phyloP scores from a whole-genome alignment of 2,797 vertebrate genomes.

The Orestias chungarensis region DNA sequence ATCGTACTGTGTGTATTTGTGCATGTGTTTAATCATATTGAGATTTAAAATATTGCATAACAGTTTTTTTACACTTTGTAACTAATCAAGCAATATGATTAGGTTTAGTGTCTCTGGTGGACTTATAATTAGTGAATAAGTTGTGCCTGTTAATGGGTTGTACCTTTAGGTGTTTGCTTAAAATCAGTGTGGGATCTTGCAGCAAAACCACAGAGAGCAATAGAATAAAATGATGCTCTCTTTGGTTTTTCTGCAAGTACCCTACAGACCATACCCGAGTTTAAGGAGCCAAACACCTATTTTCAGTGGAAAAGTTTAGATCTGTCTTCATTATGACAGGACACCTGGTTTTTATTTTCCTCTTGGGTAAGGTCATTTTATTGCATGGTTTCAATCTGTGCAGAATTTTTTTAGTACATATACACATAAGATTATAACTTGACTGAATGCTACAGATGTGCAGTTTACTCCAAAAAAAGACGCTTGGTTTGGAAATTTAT shows the following conservation, averaged over 20 bases:
- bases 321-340: constrained; percentile 23
- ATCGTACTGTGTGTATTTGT: no score
- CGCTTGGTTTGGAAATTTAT: background rate
- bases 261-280: background rate
- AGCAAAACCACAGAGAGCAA: no score
- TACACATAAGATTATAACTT: background rate
- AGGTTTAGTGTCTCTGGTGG: no score
- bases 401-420: background rate
- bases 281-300: background rate
- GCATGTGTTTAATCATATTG: no score
- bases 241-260: constrained; percentile 7
- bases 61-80: no score
- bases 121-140: no score
- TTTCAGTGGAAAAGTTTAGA: constrained; percentile 1
- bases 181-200: no score
- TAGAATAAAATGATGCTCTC: no score
- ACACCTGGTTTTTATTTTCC: constrained; percentile 20
- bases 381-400: background rate
- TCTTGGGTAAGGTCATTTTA: constrained; percentile 37
- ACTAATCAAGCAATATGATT: no score
- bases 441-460: background rate
- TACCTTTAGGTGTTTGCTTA: background rate
- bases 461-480: background rate
- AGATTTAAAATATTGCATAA: no score
- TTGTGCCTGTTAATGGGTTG: background rate